These are phyloP conservation scores for Drosophila dunni DNA, from an alignment of 1,140 invertebrate genomes.

Conservation along the genomic window DNA sequence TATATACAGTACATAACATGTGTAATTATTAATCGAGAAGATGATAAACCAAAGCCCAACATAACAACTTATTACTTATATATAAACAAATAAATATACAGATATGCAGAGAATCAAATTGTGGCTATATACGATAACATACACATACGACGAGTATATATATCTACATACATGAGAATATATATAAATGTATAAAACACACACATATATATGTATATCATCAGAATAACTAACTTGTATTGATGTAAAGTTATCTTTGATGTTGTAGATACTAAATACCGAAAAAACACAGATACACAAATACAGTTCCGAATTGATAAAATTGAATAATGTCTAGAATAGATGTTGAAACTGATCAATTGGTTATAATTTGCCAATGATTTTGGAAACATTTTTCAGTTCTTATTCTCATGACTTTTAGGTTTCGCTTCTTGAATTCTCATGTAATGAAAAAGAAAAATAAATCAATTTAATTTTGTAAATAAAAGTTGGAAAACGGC, in stretches of 20 bases:
- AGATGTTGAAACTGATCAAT: slow-evolving; percentile 26
- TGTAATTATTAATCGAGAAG: slow-evolving; percentile 63
- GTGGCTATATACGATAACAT: slow-evolving; percentile 49
- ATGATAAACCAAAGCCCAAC: slow-evolving; percentile 29
- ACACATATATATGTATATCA: slow-evolving; percentile 47
- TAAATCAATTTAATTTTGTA: slow-evolving; percentile 74
- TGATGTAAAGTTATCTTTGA: slow-evolving; percentile 74
- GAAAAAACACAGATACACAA: slow-evolving; percentile 25
- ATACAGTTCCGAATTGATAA: slow-evolving; percentile 31
- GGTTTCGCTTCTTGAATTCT: slow-evolving; percentile 56
- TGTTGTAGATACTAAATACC: slow-evolving; percentile 69
- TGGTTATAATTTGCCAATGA: slow-evolving; percentile 39
- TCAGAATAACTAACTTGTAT: slow-evolving; percentile 60
- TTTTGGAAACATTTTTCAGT: slow-evolving; percentile 40
- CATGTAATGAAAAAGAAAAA: slow-evolving; percentile 55
- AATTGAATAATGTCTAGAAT: slow-evolving; percentile 31
- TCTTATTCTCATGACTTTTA: slow-evolving; percentile 26
- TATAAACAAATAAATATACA: slow-evolving; percentile 19
- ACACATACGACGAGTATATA: slow-evolving; percentile 47
- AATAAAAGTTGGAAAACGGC: slow-evolving; percentile 76
- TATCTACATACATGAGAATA: slow-evolving; percentile 34
- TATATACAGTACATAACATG: slow-evolving; percentile 35
- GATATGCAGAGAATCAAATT: slow-evolving; percentile 16
- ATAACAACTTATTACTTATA: slow-evolving; percentile 41
- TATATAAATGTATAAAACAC: slow-evolving; percentile 52